phyloP scores from a whole-genome alignment of 2,113 vertebrate species.

The Poeciliopsis prolifica region DNA sequence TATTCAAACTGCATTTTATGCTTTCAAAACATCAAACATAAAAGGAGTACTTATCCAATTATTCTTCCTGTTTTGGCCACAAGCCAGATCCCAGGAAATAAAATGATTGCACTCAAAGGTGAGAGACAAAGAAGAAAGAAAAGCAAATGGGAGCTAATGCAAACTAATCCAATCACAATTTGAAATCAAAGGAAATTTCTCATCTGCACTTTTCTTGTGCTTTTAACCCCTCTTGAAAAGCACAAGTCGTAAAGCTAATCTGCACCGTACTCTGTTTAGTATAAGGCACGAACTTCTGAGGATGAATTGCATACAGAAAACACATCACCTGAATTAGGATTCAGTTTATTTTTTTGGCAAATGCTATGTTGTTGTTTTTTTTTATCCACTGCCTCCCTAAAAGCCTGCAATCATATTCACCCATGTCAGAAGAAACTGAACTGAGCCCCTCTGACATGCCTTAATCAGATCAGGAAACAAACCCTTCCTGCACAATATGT shows the following conservation, averaged over 20 bases:
- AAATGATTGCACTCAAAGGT: slow-evolving; percentile 38
- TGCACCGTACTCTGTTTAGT: slow-evolving; percentile 20
- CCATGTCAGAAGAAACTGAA: slow-evolving; percentile 21
- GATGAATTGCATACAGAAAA: slow-evolving; percentile 13
- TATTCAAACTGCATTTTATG: slow-evolving; percentile 11
- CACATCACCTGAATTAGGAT: slow-evolving; percentile 37
- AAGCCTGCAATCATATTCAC: slow-evolving; percentile 4
- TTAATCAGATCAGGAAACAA: too few species aligned
- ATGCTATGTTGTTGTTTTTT: not conserved
- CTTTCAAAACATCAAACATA: slow-evolving; percentile 41
- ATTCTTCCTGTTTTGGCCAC: slow-evolving; percentile 46
- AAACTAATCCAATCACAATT: slow-evolving; percentile 67
- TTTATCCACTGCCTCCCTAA: slow-evolving; percentile 12
- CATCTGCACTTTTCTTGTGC: slow-evolving; percentile 50
- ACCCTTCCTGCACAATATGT: not conserved
- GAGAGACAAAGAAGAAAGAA: slow-evolving; percentile 26
- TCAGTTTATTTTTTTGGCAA: slow-evolving; percentile 1
- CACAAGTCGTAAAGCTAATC: slow-evolving; percentile 34
- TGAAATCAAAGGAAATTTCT: slow-evolving; percentile 63
- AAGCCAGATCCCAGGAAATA: slow-evolving; percentile 45
- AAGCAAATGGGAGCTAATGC: slow-evolving; percentile 53
- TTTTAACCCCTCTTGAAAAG: slow-evolving; percentile 11
- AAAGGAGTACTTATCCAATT: slow-evolving; percentile 48
- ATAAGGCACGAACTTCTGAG: slow-evolving; percentile 22
- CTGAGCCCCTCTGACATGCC: not conserved